Evolutionary conservation across 2,888 invertebrate species (phyloP).

Genomic region (Tiliacea aurago): DNA sequence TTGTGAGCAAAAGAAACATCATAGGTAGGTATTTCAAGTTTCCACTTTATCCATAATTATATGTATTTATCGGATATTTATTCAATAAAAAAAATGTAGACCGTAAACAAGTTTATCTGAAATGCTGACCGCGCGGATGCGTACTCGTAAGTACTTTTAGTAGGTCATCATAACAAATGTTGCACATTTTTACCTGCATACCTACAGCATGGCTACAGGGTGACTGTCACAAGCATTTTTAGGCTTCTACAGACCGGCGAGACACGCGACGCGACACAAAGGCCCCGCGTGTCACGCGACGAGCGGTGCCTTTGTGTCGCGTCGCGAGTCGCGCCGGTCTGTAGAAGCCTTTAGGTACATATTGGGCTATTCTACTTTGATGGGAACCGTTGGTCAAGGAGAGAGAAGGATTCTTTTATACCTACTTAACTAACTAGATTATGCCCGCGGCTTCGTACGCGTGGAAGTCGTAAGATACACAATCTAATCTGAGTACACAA

Average conservation of each 20-base stretch:
- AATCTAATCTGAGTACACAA: too few relatives aligned
- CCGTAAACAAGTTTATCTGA: conserved; percentile 29
- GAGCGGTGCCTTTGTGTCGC: too few relatives aligned
- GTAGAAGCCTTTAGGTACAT: too few relatives aligned
- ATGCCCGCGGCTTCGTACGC: too few relatives aligned
- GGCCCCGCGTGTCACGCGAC: too few relatives aligned
- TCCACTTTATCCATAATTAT: not conserved
- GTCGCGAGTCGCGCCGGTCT: too few relatives aligned
- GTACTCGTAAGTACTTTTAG: conserved; percentile 7
- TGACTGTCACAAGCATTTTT: not conserved
- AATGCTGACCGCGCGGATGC: conserved; percentile 31
- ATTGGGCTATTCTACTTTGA: not conserved
- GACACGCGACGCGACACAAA: too few relatives aligned
- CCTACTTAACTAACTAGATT: not conserved
- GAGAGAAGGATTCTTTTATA: not conserved
- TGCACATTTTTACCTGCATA: conserved; percentile 28
- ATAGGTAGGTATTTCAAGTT: not conserved
- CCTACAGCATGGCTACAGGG: not conserved
- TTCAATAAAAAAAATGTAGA: conserved; percentile 21
- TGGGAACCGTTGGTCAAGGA: not conserved
- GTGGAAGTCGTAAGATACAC: too few relatives aligned
- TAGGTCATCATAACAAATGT: conserved; percentile 18
- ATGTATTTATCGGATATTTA: conserved; percentile 27
- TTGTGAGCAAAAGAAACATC: conserved; percentile 15
- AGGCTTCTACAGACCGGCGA: too few relatives aligned